Percentiles rank a stretch among this genome's conserved stretches.
phyloP scores from a whole-genome alignment of 1,140 invertebrate species.

The Mylabris phalerata region DNA sequence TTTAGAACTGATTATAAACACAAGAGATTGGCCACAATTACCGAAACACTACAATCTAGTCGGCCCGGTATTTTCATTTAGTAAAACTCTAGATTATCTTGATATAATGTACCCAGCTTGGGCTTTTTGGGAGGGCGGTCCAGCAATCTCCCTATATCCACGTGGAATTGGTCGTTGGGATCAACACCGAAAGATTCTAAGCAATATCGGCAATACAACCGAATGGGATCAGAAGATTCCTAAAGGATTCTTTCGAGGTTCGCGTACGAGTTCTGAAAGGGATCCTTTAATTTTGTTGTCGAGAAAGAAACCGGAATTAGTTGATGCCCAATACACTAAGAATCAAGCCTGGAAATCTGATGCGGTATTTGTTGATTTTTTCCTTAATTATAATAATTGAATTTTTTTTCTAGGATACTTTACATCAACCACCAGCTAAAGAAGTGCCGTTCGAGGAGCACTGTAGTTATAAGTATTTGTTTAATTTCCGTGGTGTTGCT shows the following conservation, averaged over 20 bases:
- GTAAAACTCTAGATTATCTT: slow-evolving; percentile 78
- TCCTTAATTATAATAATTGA: background rate
- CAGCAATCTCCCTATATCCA: slow-evolving; percentile 88
- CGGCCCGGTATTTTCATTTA: slow-evolving; percentile 88
- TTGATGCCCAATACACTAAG: slow-evolving; percentile 93
- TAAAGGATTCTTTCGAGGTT: slow-evolving; percentile 87
- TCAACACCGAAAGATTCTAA: slow-evolving; percentile 64
- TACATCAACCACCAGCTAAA: slow-evolving; percentile 68
- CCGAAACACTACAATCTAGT: slow-evolving; percentile 54
- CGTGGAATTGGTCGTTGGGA: slow-evolving; percentile 90
- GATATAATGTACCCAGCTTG: slow-evolving; percentile 97
- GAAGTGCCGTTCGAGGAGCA: slow-evolving; percentile 89
- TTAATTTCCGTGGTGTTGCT: slow-evolving; percentile 94
- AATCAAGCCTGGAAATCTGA: slow-evolving; percentile 98
- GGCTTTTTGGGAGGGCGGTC: slow-evolving; percentile 97
- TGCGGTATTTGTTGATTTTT: slow-evolving; percentile 47
- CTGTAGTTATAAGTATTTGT: slow-evolving; percentile 90
- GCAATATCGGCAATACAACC: slow-evolving; percentile 53
- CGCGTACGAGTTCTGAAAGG: slow-evolving; percentile 82
- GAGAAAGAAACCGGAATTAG: slow-evolving; percentile 65
- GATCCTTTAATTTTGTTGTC: slow-evolving; percentile 86
- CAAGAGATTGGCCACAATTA: slow-evolving; percentile 87
- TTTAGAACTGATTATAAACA: slow-evolving; percentile 85
- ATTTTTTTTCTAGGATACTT: slow-evolving; percentile 65
- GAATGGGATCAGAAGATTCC: slow-evolving; percentile 73